Conservation (phyloP, 2,113 vertebrate species). For the Lasiurus borealis region DNA sequence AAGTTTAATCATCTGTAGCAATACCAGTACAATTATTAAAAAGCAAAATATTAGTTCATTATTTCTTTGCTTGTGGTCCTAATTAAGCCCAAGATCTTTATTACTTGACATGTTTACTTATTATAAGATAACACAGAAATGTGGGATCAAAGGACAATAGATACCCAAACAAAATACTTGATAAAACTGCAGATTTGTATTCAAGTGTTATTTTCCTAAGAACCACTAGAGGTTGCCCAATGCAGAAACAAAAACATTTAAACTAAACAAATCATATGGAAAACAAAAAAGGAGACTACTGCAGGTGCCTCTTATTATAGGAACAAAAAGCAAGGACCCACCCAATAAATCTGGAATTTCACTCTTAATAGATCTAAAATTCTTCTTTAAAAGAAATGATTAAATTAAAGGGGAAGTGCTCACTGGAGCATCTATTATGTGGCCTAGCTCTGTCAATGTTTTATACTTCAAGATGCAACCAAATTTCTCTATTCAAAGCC, state of each 20-base stretch:
- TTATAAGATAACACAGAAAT: conserved; percentile 42
- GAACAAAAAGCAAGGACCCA: not conserved
- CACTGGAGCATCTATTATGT: not conserved
- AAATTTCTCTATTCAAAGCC: not conserved
- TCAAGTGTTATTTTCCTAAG: conserved; percentile 65
- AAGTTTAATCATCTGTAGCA: not conserved
- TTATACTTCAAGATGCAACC: not conserved
- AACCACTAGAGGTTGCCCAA: conserved; percentile 75
- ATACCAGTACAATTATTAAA: not conserved
- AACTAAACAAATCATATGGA: not conserved
- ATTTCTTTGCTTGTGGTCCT: conserved; percentile 18
- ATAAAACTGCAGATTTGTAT: not conserved
- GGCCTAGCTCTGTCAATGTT: not conserved
- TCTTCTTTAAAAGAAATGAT: not conserved
- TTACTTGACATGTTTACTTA: not conserved
- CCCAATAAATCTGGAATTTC: not conserved
- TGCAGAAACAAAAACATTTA: conserved; percentile 62
- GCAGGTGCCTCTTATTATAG: not conserved
- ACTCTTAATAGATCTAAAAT: not conserved
- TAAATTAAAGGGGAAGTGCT: not conserved
- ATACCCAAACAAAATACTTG: conserved; percentile 34
- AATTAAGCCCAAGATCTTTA: not conserved
- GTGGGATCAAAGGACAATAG: not conserved
- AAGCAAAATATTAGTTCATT: not conserved
- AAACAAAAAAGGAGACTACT: not conserved